A percentile compares a stretch with the other conserved stretches of the same genome.
Evolutionary conservation across 2,113 vertebrate genomes (phyloP).

Genomic region (Vulpes lagopus): DNA sequence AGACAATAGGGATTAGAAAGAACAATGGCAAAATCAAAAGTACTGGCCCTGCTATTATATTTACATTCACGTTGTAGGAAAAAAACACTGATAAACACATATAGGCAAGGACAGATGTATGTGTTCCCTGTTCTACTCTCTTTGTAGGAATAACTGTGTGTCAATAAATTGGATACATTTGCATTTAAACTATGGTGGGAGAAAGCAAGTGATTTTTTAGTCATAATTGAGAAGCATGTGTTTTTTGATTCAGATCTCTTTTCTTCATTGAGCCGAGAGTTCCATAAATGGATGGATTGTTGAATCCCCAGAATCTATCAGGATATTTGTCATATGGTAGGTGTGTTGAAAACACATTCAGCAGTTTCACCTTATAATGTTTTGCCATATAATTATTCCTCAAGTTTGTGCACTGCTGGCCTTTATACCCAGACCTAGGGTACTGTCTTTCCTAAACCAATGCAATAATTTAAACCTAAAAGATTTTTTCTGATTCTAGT

Average conservation of each 20-base stretch:
- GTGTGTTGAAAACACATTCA: not conserved
- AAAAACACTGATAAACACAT: not conserved
- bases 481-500: not conserved
- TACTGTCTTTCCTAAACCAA: not conserved
- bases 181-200: not conserved
- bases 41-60: not conserved
- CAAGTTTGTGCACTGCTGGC: not conserved
- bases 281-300: not conserved
- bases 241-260: not conserved
- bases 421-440: not conserved
- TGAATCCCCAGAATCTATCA: not conserved
- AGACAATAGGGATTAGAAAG: not conserved
- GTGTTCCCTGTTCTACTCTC: not conserved
- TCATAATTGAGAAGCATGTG: not conserved
- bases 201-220: slow-evolving; percentile 12
- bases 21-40: not conserved
- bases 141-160: not conserved
- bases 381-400: not conserved
- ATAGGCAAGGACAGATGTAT: not conserved
- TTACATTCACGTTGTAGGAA: not conserved
- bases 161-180: not conserved
- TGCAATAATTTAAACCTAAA: not conserved
- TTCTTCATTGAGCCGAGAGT: slow-evolving; percentile 31
- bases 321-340: not conserved
- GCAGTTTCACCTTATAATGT: not conserved